Conservation (phyloP, 1,140 invertebrate species). For the Brachionus rotundiformis region DNA sequence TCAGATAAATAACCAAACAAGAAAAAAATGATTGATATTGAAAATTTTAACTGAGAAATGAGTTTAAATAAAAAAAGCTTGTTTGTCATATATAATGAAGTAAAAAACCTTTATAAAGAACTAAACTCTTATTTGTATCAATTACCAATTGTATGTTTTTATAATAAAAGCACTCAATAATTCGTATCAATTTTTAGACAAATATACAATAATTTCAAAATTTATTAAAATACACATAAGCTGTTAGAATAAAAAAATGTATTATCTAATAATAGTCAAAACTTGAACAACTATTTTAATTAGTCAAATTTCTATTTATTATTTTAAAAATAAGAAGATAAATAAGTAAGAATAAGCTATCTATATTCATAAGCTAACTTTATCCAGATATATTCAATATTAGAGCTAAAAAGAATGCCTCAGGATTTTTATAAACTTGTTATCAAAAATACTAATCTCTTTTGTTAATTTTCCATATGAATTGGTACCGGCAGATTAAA, state of each 20-base stretch:
- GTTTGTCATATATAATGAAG: neutral
- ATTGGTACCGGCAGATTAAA: neutral
- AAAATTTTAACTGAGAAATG: too few species aligned
- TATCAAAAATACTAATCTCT: too few species aligned
- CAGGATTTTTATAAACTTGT: neutral
- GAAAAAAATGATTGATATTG: neutral
- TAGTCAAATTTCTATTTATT: neutral
- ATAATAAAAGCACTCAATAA: too few species aligned
- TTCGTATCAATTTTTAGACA: too few species aligned
- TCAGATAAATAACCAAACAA: neutral
- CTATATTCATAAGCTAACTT: neutral
- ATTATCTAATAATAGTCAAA: neutral
- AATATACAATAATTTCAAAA: too few species aligned
- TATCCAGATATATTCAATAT: neutral
- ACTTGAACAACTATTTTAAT: neutral
- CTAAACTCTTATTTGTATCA: too few species aligned
- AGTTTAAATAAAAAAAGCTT: too few species aligned
- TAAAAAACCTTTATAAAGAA: too few species aligned
- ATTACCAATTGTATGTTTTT: too few species aligned
- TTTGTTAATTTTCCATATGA: neutral
- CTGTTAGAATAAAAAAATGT: neutral
- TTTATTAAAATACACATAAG: neutral
- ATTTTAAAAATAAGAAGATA: neutral
- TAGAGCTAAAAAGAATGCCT: neutral
- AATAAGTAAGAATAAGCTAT: neutral